Base-by-base conservation (phyloP, 2,888 invertebrate species). In the Cancer borealis region DNA sequence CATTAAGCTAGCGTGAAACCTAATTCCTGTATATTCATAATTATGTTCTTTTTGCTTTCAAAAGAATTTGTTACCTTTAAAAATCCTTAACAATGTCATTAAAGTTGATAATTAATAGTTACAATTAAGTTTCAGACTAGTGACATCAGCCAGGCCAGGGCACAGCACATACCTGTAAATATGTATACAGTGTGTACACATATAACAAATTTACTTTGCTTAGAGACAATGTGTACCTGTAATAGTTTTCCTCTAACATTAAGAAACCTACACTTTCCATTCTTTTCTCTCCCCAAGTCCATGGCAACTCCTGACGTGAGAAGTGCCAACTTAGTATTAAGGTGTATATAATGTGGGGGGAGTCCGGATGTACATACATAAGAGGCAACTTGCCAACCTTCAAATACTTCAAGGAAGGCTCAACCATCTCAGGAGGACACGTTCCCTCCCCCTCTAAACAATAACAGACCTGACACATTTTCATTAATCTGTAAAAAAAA, bases 231-330 rank as follows among this genome's bases (percentile, higher is more conserved):
- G 39, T 39, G 84, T 84, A 84, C 84, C 84, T 84, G 84, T 84
- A 84, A 84, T 84, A 84, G 30, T 84, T 84, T 84, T 39, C 84
- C 84, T 84, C 39, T 84, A 84, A 30, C 84, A 39, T 84, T 84
- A 84, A 84, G 84, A 14, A 84, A 30, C 39, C 39, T 1, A 26
- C 84, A 84, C 39, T 84, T 84, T 84, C 39, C 17, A 2, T 39
- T 84, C 4, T 84, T 84, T 73, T n/a, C 26, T 26, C 26, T 73
- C 39, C 39, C 39, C 54, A 84, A 12, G 30, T 84, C 84, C 30
- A 14, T 84, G 84, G 79, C 14, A 30, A 84, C 39, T 39, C 84
- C 84, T 84, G 30, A 26, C 14, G 39, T 30, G 84, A 39, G 84
- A 39, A 39, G 84, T 84, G 84, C 30, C 84, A 14, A 30, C 39